phyloP scores from a whole-genome alignment of 2,113 vertebrate genomes.

The Aegithalos caudatus region DNA sequence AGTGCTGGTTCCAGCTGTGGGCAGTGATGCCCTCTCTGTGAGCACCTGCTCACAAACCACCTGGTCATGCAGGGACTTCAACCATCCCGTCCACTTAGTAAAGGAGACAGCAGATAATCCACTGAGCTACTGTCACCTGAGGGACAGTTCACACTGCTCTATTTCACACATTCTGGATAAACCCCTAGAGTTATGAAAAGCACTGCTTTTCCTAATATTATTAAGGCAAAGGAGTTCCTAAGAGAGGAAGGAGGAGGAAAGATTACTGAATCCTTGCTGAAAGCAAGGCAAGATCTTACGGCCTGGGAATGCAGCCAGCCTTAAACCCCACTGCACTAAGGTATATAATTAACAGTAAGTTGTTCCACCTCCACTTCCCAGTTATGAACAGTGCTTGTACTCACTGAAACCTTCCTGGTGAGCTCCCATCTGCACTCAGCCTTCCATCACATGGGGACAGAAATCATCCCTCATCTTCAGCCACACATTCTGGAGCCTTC shows the following conservation, averaged over 20 bases:
- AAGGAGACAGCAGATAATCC: not conserved
- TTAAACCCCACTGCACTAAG: not conserved
- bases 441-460: not conserved
- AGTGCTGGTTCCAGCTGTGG: not conserved
- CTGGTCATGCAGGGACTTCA: not conserved
- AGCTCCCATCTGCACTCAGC: not conserved
- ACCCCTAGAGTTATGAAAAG: not conserved
- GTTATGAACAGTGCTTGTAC: not conserved
- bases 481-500: not conserved
- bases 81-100: not conserved
- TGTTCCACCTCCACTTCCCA: not conserved
- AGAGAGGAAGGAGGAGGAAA: not conserved
- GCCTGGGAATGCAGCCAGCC: not conserved
- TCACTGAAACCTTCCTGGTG: not conserved
- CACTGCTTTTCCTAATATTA: not conserved
- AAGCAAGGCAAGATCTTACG: not conserved
- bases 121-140: not conserved
- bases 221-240: not conserved
- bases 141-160: not conserved
- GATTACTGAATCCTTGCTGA: not conserved
- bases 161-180: not conserved
- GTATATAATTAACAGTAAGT: rapidly evolving
- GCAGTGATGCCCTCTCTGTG: not conserved
- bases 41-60: not conserved
- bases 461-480: not conserved